Conservation (phyloP, 2,113 vertebrate genomes). For the Tamias sibiricus region DNA sequence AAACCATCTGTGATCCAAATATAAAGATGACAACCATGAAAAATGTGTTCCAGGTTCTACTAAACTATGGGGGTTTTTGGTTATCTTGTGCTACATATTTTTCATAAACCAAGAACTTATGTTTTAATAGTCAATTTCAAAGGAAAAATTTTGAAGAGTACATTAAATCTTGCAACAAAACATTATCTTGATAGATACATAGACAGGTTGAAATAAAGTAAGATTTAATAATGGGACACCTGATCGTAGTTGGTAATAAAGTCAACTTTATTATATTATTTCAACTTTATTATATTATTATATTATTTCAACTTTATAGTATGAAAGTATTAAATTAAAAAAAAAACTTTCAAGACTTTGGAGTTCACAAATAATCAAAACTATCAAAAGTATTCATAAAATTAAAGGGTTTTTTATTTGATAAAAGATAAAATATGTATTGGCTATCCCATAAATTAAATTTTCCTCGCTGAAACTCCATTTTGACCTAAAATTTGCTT, state of each 20-base stretch:
- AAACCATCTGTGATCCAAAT: not conserved
- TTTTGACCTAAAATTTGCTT: not conserved
- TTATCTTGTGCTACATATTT: not conserved
- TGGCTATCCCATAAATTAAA: not conserved
- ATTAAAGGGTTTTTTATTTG: not conserved
- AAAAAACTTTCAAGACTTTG: slow-evolving; percentile 22
- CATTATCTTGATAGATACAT: not conserved
- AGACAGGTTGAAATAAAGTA: not conserved
- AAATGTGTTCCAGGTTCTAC: not conserved
- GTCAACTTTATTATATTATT: not conserved
- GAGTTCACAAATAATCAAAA: not conserved
- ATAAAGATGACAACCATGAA: slow-evolving; percentile 18
- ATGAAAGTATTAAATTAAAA: not conserved
- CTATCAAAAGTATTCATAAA: not conserved
- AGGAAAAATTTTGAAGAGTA: not conserved
- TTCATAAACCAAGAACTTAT: not conserved
- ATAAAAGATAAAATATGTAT: not conserved
- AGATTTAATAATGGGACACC: not conserved
- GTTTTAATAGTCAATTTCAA: slow-evolving; percentile 5
- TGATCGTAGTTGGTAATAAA: not conserved
- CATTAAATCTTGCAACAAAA: not conserved
- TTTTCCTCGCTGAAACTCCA: not conserved
- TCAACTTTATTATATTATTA: not conserved
- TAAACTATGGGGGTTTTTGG: not conserved
- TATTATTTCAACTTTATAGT: no score